A percentile compares a stretch with the other conserved stretches of the same genome.
Evolutionary conservation across 2,797 vertebrate genomes (phyloP).

Genomic region (Eleutherodactylus coqui): DNA sequence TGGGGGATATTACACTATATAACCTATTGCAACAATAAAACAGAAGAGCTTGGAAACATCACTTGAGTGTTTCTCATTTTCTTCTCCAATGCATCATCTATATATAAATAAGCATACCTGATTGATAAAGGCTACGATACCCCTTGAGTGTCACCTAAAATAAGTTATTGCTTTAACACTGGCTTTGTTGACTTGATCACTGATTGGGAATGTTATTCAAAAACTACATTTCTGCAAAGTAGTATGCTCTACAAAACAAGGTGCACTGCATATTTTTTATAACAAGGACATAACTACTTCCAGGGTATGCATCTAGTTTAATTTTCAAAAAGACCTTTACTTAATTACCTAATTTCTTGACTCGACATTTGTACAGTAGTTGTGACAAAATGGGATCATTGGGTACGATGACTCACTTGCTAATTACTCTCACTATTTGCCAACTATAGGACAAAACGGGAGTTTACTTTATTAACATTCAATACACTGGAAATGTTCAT

Average conservation of each 20-base stretch:
- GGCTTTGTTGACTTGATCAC: neutral
- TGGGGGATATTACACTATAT: no score
- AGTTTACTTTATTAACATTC: conserved; percentile 40
- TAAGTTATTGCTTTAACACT: no score
- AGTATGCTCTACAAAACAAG: neutral
- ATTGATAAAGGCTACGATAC: no score
- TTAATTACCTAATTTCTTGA: neutral
- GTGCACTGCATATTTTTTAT: neutral
- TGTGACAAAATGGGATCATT: conserved; percentile 13
- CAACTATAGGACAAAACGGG: conserved; percentile 15
- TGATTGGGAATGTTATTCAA: neutral
- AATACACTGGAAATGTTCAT: conserved; percentile 35
- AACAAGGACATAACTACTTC: neutral
- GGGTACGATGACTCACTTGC: neutral
- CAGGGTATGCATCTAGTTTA: neutral
- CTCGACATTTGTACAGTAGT: conserved; percentile 11
- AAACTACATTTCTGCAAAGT: neutral
- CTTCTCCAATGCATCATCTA: no score
- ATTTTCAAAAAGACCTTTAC: neutral
- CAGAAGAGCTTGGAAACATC: no score
- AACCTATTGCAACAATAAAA: no score
- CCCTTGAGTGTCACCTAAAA: no score
- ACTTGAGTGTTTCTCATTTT: no score
- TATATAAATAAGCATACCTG: no score
- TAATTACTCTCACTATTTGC: conserved; percentile 34